Evolutionary conservation across 2,888 invertebrate genomes (phyloP).

Genomic region (Sarcophaga subvicina): DNA sequence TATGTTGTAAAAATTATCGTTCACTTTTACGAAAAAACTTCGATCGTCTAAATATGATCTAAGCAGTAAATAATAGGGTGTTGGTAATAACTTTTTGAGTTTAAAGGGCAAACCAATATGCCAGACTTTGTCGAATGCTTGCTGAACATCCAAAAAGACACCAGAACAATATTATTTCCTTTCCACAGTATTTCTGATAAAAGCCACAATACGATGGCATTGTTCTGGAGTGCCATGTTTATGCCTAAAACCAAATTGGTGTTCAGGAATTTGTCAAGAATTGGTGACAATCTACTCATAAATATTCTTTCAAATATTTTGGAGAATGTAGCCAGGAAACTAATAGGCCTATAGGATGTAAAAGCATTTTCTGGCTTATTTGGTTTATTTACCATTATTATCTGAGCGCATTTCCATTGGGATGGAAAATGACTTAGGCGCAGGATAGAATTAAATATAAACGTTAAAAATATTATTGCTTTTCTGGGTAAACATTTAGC

Average conservation of each 20-base stretch:
- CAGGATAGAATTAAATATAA: conserved; percentile 18
- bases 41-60: too few species aligned
- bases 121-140: too few species aligned
- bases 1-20: too few species aligned
- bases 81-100: too few species aligned
- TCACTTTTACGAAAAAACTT: too few species aligned
- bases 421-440: conserved; percentile 23
- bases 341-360: conserved; percentile 44
- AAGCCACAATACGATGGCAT: conserved; percentile 28
- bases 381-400: conserved; percentile 32
- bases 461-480: conserved; percentile 27
- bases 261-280: too few species aligned
- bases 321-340: conserved; percentile 40
- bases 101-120: too few species aligned
- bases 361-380: conserved; percentile 37
- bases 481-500: neutral
- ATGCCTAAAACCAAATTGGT: too few species aligned
- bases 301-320: conserved; percentile 53
- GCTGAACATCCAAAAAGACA: too few species aligned
- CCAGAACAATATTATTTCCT: neutral
- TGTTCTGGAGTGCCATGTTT: conserved; percentile 28
- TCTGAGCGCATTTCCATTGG: conserved; percentile 40
- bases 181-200: conserved; percentile 28
- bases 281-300: neutral
- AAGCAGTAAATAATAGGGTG: too few species aligned